Evolutionary conservation across 2,113 vertebrate genomes (phyloP), one percentile per base, ranked within the genome.

Genomic region (Paralichthys olivaceus): DNA sequence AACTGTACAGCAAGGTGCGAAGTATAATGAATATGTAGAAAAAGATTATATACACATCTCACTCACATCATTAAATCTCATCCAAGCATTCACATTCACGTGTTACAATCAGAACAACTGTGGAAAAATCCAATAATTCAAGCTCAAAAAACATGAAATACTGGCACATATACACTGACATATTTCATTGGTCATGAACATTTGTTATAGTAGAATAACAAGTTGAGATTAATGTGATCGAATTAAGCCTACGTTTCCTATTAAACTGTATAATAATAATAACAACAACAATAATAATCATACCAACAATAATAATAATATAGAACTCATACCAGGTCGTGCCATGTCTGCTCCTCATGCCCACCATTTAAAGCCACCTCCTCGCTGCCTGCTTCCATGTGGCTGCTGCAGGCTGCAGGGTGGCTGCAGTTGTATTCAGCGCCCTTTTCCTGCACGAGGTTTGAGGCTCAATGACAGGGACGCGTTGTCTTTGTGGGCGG

Each of bases 401-500:
- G 26, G 19, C 11, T 15, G 64, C 70, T 58, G 72, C 17, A 4
- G 1, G 75, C 49, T 53, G 87, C 25, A 23, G 72, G 14, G 29
- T 4, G 22, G 29, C 69, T 66, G 70, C 53, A 64, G 34, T 92
- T 77, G 88, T 75, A 90, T 84, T 85, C 72, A 86, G 89, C 92
- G 91, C 91, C 90, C 84, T 91, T 85, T 89, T 80, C n/a, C 75
- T 54, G 15, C 83, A 73, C 61, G 72, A 75, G 80, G 64, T 81
- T 23, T 70, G 34, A 15, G 57, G 67, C 74, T 84, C 90, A 81
- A 56, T 88, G 81, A 82, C 72, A 84, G 75, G 7, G 81, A 77
- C n/a, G 72, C 84, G 72, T 65, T 64, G 60, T 72, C 71, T 23
- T 55, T 53, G 90, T 89, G 92, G 94, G 93, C 89, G 93, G 83